Evolutionary conservation across 1,140 invertebrate genomes (phyloP), one percentile per base, ranked within the genome.

Genomic region (Diachasma alloeum): DNA sequence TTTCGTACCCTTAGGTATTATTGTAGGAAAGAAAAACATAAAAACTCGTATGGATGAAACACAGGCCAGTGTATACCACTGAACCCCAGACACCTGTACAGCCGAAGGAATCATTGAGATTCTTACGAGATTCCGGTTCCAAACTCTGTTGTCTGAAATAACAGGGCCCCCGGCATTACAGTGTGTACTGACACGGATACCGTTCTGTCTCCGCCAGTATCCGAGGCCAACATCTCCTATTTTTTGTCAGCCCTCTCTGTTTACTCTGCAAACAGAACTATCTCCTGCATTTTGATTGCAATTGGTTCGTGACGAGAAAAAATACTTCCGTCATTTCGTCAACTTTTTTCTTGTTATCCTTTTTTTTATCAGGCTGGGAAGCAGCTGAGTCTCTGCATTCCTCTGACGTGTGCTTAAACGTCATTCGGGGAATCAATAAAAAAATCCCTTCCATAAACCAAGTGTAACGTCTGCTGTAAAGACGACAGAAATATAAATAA

Each of bases 131-230:
- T 24, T 63, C 17, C 31, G 36, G 36, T 19, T 37, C 13, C n/a
- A 26, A 19, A 68, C 15, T 63, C 66, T 80, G 79, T 80, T 80
- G 69, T 74, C 72, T 78, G 26, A 80, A 74, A 80, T 72, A 80
- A 80, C 79, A 80, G 69, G 63, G 44, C 22, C 76, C 59, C 48
- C 63, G 24, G 31, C 39, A 68, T 73, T 26, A 48, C 70, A 59
- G 22, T 66, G 53, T 56, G 44, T 46, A 26, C 19, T 72, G 74
- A 76, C 71, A 75, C 46, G 48, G 59, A 74, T 74, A 74, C 39
- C 73, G 26, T 31, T 31, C 31, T 31, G 31, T 68, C 31, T 39
- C 36, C 37, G 39, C 17, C 26, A 39, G 48, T 46, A 72, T 19
- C 69, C 63, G n/a, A n/a, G 22, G 53, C 37, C 39, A 17, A 22